phyloP scores from a whole-genome alignment of 2,797 vertebrate species.

The Etheostoma perlongum region DNA sequence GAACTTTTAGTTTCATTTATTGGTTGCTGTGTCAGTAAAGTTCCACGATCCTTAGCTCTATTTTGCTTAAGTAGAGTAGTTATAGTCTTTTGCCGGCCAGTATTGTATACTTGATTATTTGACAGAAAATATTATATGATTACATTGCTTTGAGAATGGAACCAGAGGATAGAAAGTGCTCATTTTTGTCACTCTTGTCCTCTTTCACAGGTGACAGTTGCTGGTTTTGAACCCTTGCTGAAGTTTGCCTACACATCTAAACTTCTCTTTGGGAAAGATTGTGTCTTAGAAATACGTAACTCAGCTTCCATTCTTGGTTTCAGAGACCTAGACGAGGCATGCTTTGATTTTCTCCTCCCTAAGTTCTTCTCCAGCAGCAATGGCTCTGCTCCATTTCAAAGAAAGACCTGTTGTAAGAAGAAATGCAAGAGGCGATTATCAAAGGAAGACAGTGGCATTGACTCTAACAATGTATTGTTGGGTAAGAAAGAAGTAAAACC shows the following conservation, averaged over 20 bases:
- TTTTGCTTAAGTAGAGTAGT: not conserved
- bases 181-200: constrained; percentile 5
- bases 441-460: constrained; percentile 17
- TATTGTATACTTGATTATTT: not conserved
- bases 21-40: constrained; percentile 7
- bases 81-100: not conserved
- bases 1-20: not conserved
- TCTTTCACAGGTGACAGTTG: constrained; percentile 87
- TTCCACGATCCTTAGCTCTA: not conserved
- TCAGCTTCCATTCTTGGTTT: constrained; percentile 90
- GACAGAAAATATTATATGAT: not conserved
- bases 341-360: constrained; percentile 94
- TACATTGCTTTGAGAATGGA: not conserved
- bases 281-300: constrained; percentile 91
- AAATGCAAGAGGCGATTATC: constrained; percentile 71
- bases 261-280: constrained; percentile 91
- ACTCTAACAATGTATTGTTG: constrained; percentile 46
- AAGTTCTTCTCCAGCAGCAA: constrained; percentile 88
- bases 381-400: constrained; percentile 68
- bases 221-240: constrained; percentile 94
- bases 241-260: constrained; percentile 97
- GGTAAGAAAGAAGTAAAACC: constrained; percentile 81
- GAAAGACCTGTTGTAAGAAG: constrained; percentile 86
- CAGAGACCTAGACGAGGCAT: constrained; percentile 92
- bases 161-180: not conserved